Base-by-base conservation (phyloP, 2,113 vertebrate genomes). In the Columbina picui region DNA sequence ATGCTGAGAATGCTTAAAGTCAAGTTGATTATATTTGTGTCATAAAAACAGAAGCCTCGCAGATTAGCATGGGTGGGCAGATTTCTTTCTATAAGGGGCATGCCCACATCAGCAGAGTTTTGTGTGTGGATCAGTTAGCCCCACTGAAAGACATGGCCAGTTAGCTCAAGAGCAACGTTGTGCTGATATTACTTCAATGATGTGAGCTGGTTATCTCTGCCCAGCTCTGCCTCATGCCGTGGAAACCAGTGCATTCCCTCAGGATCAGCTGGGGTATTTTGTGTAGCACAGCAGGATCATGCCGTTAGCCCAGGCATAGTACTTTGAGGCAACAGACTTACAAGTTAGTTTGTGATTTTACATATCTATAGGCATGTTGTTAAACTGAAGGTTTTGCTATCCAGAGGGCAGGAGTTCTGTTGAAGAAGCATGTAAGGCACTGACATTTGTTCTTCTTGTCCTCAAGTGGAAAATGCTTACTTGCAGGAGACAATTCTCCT, bases 401-500 rank as follows among this genome's bases (percentile, higher is more conserved):
- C 64, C 52, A 55, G 64, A 84, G 84, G 56, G 65, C 47, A 75
- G 45, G 38, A 87, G 17, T 89, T 93, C 43, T 82, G 60, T 47
- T 71, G 38, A 78, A 80, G 39, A 73, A 71, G 43, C 36, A 71
- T 0, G 3, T 59, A 80, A 80, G 45, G 16, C 39, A 9, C 19
- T 14, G 15, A 29, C 76, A 32, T 87, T 93, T 87, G 16, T 67
- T 82, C 8, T 53, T 71, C 47, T 79, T 47, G 45, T 19, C 4
- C 49, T 38, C 2, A 19, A 41, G 32, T 69, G 30, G 57, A 90
- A 93, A 93, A 82, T 64, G 36, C 39, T 39, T 95, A 25, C 36
- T 64, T 67, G 38, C 39, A 77, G 85, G 84, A 88, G 68, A 63
- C n/a, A 67, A 4, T 41, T 92, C 56, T 70, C 53, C 41, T 94